These are phyloP conservation scores for Harpagifer antarcticus DNA, from an alignment of 2,797 vertebrate species.

Conservation along the genomic window DNA sequence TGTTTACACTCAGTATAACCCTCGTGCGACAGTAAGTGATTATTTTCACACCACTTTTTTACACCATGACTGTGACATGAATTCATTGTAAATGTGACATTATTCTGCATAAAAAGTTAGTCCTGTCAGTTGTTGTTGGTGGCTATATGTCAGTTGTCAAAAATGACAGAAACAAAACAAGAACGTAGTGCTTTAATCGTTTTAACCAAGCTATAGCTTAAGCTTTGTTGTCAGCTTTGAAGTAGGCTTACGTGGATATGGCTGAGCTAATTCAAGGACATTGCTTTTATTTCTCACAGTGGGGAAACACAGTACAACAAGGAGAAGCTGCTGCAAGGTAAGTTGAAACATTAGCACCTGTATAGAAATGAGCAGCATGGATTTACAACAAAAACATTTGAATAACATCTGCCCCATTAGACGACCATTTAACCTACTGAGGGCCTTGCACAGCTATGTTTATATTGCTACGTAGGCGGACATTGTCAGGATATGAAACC, in stretches of 20 bases:
- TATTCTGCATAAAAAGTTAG: not conserved
- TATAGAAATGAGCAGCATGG: too few relatives aligned
- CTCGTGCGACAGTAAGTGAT: constrained; percentile 92
- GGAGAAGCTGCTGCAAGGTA: constrained; percentile 96
- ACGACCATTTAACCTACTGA: too few relatives aligned
- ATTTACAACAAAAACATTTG: too few relatives aligned
- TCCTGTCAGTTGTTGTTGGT: not conserved
- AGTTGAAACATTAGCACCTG: not conserved
- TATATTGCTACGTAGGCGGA: too few relatives aligned
- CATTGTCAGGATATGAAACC: too few relatives aligned
- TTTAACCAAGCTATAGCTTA: not conserved
- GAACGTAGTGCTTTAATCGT: not conserved
- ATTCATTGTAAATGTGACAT: rapidly evolving
- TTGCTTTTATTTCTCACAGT: constrained; percentile 77
- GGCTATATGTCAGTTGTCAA: not conserved
- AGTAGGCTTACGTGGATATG: not conserved
- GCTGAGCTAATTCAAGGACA: not conserved
- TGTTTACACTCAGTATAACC: constrained; percentile 89
- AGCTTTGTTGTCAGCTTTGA: not conserved
- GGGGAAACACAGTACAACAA: constrained; percentile 96
- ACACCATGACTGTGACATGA: not conserved
- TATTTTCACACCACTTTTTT: not conserved
- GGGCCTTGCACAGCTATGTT: too few relatives aligned
- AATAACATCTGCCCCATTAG: too few relatives aligned
- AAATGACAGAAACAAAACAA: not conserved